Percentiles rank a stretch among this genome's conserved stretches.
Conservation (phyloP, 2,888 invertebrate species). For the Antitype chi region DNA sequence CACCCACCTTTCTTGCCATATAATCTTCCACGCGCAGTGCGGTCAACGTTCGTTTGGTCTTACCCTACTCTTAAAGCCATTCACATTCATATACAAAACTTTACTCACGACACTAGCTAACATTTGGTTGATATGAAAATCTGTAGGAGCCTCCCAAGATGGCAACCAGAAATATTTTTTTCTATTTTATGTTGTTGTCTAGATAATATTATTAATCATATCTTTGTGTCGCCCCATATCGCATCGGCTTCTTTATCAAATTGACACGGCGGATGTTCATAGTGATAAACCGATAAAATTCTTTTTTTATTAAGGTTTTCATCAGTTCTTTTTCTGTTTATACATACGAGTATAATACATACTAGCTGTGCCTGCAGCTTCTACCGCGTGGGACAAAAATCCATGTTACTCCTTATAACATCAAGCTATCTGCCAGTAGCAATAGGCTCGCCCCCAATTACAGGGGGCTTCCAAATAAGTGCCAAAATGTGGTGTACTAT, state of each 20-base stretch:
- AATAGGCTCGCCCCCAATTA: too few relatives aligned
- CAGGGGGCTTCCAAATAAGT: too few relatives aligned
- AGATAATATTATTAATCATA: background rate
- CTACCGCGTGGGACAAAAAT: too few relatives aligned
- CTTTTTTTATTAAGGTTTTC: background rate
- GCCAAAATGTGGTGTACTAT: too few relatives aligned
- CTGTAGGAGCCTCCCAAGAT: background rate
- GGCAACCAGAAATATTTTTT: background rate
- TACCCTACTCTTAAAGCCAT: background rate
- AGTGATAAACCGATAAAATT: conserved; percentile 1
- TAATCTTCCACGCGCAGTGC: background rate
- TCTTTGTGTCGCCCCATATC: background rate
- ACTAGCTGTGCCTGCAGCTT: too few relatives aligned
- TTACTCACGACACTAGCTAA: background rate
- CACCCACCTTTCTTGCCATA: background rate
- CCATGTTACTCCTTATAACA: too few relatives aligned
- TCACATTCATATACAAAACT: background rate
- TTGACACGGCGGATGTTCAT: background rate
- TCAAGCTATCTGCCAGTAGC: too few relatives aligned
- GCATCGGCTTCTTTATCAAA: background rate
- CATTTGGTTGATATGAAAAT: background rate
- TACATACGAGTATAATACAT: too few relatives aligned
- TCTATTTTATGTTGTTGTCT: background rate
- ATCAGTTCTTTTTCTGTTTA: too few relatives aligned
- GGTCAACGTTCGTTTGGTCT: background rate